Base-by-base conservation (phyloP, 53 echinoderm and acorn worm genomes). In the Paracentrotus lividus region DNA sequence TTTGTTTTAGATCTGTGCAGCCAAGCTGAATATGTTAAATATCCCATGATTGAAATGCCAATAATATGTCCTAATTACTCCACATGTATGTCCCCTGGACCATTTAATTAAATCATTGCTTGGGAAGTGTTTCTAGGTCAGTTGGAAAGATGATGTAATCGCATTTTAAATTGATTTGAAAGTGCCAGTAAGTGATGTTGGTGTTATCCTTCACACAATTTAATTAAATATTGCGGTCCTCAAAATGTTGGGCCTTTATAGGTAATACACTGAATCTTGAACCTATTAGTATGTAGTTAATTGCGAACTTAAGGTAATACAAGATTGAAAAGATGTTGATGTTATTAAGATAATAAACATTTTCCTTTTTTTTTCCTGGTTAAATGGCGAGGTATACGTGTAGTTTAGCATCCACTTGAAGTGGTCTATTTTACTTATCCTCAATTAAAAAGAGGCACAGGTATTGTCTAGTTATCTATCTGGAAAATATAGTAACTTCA, bases 81-180 rank as follows among this genome's bases (percentile, higher is more conserved):
- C 10, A 33, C 31, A 67, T 14, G 10, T 67, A 29, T 67, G 67
- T 67, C 67, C 67, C 67, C 67, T 67, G 33, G 67, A 67, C 67
- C 67, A 33, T 67, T 67, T 67, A 67, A 67, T 67, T 67, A 67
- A 16, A 29, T 31, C 26, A 67, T 7, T 33, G n/a, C 85, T 29
- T 42, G 54, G 27, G 85, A 45, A 85, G 49, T 18, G 4, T 18
- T 85, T 85, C 49, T 85, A 51, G 49, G 29, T 85, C 54, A 85
- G 43, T 85, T 42, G 21, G 43, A 85, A 9, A 45, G 40, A 31
- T 42, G 45, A 85, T 85, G 53, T 51, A 47, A 53, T 51, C 44
- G 47, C 44, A 49, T 36, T 54, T 88, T 54, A 58, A 67, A 67
- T 67, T 67, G 67, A 67, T 67, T 33, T 0, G 67, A 9, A 67